These are phyloP conservation scores for Pipra filicauda DNA, from an alignment of 2,113 vertebrate species.

Conservation along the genomic window DNA sequence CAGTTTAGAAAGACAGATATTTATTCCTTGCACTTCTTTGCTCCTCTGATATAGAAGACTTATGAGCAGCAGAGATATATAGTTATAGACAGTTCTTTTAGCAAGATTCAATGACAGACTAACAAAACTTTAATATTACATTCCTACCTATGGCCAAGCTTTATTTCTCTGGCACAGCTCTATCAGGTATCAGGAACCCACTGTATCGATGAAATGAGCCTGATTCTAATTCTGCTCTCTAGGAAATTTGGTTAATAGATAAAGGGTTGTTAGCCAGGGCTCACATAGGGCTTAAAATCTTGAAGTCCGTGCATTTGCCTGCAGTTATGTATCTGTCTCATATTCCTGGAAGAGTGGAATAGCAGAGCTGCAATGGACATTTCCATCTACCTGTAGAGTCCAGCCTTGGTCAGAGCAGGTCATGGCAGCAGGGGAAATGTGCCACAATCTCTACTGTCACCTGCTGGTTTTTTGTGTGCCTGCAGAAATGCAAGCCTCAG, in stretches of 20 bases:
- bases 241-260: background rate
- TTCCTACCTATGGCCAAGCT: background rate
- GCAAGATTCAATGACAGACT: background rate
- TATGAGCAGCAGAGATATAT: background rate
- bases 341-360: background rate
- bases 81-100: background rate
- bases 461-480: background rate
- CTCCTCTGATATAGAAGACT: background rate
- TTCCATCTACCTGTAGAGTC: background rate
- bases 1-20: background rate
- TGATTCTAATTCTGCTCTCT: background rate
- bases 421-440: background rate
- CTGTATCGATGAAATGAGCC: background rate
- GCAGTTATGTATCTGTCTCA: background rate
- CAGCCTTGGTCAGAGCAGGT: background rate
- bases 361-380: background rate
- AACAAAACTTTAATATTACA: background rate
- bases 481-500: background rate
- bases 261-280: background rate
- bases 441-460: background rate
- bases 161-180: background rate
- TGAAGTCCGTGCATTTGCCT: background rate
- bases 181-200: background rate
- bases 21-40: background rate
- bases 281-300: background rate